Conservation (phyloP, 2,797 vertebrate genomes). For the Micrastur ruficollis region DNA sequence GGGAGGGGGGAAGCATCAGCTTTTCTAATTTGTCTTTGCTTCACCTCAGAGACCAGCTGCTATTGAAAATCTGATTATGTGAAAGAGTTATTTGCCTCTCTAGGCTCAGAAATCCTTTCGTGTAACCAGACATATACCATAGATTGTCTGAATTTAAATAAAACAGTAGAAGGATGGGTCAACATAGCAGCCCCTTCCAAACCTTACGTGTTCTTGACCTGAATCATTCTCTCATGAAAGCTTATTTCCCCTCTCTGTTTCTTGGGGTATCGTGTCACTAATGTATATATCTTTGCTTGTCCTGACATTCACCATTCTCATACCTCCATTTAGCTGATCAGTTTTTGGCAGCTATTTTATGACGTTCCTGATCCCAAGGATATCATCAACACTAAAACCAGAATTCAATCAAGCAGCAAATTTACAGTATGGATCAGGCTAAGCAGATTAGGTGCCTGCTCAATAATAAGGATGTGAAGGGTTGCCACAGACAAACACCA, state of each 20-base stretch:
- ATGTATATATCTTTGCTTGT: not conserved
- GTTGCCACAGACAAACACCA: not conserved
- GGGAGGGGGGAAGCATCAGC: not conserved
- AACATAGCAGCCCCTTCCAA: not conserved
- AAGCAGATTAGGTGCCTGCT: slow-evolving; percentile 4
- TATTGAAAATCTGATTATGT: not conserved
- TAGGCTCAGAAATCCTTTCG: not conserved
- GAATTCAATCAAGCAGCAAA: slow-evolving; percentile 25
- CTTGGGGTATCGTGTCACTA: not conserved
- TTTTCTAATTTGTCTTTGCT: slow-evolving; percentile 10
- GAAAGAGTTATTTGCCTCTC: not conserved
- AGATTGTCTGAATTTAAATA: not conserved
- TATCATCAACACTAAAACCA: not conserved
- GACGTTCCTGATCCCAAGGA: not conserved
- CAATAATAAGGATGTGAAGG: not conserved
- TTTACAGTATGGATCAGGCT: slow-evolving; percentile 17
- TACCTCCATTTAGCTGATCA: not conserved
- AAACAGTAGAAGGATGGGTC: not conserved
- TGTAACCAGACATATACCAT: not conserved
- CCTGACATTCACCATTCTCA: not conserved
- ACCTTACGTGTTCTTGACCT: not conserved
- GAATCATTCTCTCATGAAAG: not conserved
- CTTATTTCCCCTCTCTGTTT: not conserved
- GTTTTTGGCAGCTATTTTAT: not conserved
- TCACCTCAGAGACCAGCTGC: not conserved